These are phyloP conservation scores for Pollenia amentaria DNA, from an alignment of 2,888 invertebrate genomes.

Conservation along the genomic window DNA sequence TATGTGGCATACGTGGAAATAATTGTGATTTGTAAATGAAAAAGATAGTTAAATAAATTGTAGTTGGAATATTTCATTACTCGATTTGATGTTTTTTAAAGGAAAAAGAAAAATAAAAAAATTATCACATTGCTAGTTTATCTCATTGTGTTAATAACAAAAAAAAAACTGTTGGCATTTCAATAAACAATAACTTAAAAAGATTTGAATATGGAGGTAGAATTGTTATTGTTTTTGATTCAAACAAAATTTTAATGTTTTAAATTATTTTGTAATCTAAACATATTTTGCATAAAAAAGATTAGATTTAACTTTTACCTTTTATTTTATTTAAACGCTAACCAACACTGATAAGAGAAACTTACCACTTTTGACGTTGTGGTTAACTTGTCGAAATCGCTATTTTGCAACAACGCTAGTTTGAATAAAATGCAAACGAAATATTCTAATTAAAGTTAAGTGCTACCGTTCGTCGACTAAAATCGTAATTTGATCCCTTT, in stretches of 20 bases:
- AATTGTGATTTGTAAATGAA: slow-evolving; percentile 36
- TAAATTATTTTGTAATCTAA: too few relatives aligned
- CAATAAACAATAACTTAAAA: slow-evolving; percentile 1
- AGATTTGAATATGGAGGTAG: not conserved
- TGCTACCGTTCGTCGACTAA: too few relatives aligned
- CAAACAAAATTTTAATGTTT: too few relatives aligned
- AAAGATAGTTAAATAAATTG: not conserved
- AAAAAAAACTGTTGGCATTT: slow-evolving; percentile 22
- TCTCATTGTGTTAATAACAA: not conserved
- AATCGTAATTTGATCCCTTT: too few relatives aligned
- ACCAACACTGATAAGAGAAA: not conserved
- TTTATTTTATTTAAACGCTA: not conserved
- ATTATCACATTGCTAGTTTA: too few relatives aligned
- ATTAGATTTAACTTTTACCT: too few relatives aligned
- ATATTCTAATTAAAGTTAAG: too few relatives aligned
- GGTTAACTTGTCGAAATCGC: not conserved
- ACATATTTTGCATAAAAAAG: not conserved
- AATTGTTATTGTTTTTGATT: not conserved
- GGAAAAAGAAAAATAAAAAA: too few relatives aligned
- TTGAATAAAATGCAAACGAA: too few relatives aligned
- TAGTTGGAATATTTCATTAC: not conserved
- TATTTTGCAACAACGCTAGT: not conserved
- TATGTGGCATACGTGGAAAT: slow-evolving; percentile 78
- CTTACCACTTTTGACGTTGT: not conserved
- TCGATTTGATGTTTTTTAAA: not conserved